Base-by-base conservation (phyloP, 2,113 vertebrate species). In the Cryptotis parvus region DNA sequence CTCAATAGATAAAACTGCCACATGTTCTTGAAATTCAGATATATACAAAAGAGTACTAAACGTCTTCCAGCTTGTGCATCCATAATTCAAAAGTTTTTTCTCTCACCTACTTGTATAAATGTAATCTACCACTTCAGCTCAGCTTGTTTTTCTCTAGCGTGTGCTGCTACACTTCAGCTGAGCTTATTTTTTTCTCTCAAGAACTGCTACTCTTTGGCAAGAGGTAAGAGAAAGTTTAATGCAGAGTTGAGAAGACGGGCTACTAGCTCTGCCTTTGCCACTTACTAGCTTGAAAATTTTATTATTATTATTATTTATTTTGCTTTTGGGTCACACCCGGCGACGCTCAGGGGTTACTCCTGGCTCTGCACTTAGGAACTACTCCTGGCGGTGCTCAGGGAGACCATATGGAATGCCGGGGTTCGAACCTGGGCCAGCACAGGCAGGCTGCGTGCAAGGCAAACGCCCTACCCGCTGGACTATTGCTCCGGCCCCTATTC, bases 1-100 rank as follows among this genome's bases (percentile, higher is more conserved):
- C 75, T 72, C 27, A 74, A 66, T 37, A 87, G 88, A 90, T 92
- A 89, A 91, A 91, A 93, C 72, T 90, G 63, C 43, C 72, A 78
- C 49, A 78, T 74, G 29, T 66, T 93, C 95, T 92, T 78, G 41
- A 95, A 92, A 91, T 58, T 79, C 58, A 79, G 20, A 84, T 33
- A 49, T 11, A 89, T 3, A 89, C 15, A n/a, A 65, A 61, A 73
- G n/a, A 83, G 37, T 84, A 35, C 68, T 82, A 92, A 83, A 45
- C 24, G 29, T 85, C 58, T 68, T 84, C 49, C 80, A 41, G 9
- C 20, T 91, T 55, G 75, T 90, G 33, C 9, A 70, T 45, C 26
- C 31, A 88, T 55, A 31, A 80, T 88, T 93, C 35, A 82, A 82
- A 74, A 73, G 35, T 2, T 18, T 63, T 49, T 66, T 52, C 79